phyloP scores from a whole-genome alignment of 2,797 vertebrate species.

The Sebastes diploproa region DNA sequence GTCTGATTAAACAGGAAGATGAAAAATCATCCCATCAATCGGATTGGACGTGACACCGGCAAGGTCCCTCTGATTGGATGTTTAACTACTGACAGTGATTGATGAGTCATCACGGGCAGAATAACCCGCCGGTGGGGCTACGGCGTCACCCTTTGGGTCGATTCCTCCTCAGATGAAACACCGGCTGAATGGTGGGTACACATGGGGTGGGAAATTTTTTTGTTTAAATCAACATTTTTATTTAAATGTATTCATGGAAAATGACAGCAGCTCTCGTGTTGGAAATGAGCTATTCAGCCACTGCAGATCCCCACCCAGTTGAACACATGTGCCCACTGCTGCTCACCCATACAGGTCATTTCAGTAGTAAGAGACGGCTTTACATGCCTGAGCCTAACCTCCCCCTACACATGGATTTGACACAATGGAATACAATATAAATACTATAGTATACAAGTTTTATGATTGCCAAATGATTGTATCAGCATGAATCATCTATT shows the following conservation, averaged over 20 bases:
- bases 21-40: constrained; percentile 69
- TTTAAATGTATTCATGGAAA: constrained; percentile 30
- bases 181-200: constrained; percentile 23
- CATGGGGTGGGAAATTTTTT: background rate
- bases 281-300: constrained; percentile 19
- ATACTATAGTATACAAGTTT: background rate
- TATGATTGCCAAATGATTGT: background rate
- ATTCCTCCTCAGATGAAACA: constrained; percentile 30
- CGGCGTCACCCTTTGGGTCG: constrained; percentile 16
- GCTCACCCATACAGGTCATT: constrained; percentile 43
- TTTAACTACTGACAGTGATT: constrained; percentile 74
- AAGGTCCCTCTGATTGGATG: constrained; percentile 78
- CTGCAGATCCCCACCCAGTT: background rate
- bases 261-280: background rate
- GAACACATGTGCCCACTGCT: constrained; percentile 16
- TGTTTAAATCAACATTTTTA: constrained; percentile 11
- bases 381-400: constrained; percentile 38
- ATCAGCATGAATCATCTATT: background rate
- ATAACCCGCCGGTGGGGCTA: background rate
- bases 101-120: constrained; percentile 57
- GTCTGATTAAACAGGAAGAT: constrained; percentile 57
- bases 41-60: constrained; percentile 65
- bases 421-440: constrained; percentile 5
- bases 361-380: constrained; percentile 40
- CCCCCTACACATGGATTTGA: constrained; percentile 17